Conservation (phyloP, 2,888 invertebrate species). For the Lithophane leautieri region DNA sequence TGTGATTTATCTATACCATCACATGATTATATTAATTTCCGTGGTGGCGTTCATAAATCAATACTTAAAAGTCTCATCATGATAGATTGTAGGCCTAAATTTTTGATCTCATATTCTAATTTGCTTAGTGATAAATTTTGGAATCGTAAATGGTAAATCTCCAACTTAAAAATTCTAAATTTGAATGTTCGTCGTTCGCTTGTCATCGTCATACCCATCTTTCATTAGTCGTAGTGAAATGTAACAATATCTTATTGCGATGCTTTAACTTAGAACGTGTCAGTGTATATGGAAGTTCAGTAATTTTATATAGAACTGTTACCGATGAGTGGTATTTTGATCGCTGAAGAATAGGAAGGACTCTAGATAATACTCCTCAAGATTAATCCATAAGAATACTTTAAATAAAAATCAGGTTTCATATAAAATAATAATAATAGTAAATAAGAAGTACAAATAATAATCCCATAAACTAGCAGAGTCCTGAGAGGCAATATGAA, state of each 20-base stretch:
- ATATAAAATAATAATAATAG: conserved; percentile 81
- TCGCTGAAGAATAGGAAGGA: conserved; percentile 78
- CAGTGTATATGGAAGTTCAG: conserved; percentile 86
- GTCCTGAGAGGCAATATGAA: conserved; percentile 86
- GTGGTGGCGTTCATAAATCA: conserved; percentile 88
- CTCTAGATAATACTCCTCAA: conserved; percentile 80
- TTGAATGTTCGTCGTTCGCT: conserved; percentile 84
- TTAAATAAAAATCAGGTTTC: conserved; percentile 77
- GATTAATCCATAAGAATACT: conserved; percentile 81
- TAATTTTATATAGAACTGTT: conserved; percentile 87
- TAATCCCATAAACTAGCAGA: conserved; percentile 79
- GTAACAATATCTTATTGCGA: conserved; percentile 90
- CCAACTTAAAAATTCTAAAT: conserved; percentile 88
- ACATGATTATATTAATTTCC: conserved; percentile 82
- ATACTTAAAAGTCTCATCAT: conserved; percentile 88
- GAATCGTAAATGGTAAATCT: conserved; percentile 86
- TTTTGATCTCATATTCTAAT: conserved; percentile 91
- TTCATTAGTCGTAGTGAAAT: conserved; percentile 87
- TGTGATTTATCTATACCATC: conserved; percentile 89
- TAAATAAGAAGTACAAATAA: conserved; percentile 85
- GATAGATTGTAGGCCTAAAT: conserved; percentile 90
- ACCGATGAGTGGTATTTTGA: conserved; percentile 82
- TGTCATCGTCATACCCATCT: conserved; percentile 77
- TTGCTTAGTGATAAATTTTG: conserved; percentile 90
- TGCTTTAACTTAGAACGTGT: conserved; percentile 90